Conservation (phyloP, 2,888 invertebrate genomes). For the Brachylomia viminalis region DNA sequence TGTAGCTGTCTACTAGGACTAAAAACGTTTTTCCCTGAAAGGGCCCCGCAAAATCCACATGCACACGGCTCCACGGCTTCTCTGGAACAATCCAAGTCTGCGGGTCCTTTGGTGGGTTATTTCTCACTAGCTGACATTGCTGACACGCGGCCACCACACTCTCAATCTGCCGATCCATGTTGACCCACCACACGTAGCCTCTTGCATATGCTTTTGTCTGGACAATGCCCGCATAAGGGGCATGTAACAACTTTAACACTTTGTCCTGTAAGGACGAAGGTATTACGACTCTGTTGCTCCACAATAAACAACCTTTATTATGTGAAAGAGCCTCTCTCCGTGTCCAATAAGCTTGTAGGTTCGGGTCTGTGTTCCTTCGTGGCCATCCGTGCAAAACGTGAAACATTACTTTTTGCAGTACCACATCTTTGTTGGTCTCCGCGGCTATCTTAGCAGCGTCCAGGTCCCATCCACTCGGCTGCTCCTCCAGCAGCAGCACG, state of each 20-base stretch:
- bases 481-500: no score
- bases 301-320: conserved; percentile 3
- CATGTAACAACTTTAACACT: neutral
- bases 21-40: no score
- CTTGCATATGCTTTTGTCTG: neutral
- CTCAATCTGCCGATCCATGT: neutral
- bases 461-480: no score
- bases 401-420: neutral
- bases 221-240: neutral
- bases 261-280: no score
- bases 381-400: neutral
- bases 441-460: no score
- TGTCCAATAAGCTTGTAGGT: neutral
- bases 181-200: neutral
- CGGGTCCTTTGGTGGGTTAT: neutral
- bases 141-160: neutral
- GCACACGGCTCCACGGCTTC: no score
- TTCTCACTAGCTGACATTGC: neutral
- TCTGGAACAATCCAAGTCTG: no score
- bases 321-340: no score
- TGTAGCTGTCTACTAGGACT: no score
- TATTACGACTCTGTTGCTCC: neutral
- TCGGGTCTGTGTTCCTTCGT: neutral
- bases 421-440: no score
- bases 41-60: no score